Percentiles rank a stretch among this genome's conserved stretches.
These are phyloP conservation scores for Drosophila meridiana DNA, from an alignment of 2,888 invertebrate species.

Conservation along the genomic window DNA sequence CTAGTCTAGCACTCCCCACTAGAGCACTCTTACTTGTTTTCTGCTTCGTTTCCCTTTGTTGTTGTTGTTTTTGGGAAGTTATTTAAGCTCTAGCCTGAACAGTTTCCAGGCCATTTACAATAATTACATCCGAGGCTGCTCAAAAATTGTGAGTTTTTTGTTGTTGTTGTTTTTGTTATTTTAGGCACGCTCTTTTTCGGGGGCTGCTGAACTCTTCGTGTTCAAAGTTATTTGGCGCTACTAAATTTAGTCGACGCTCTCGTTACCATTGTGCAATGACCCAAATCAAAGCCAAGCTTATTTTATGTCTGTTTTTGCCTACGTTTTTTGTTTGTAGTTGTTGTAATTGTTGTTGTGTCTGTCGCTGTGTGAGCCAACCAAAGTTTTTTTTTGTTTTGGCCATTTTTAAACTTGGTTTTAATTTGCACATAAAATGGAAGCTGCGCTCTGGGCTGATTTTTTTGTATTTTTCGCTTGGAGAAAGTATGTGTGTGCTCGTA, in stretches of 20 bases:
- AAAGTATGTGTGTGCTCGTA: conserved; percentile 57
- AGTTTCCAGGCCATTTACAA: conserved; percentile 56
- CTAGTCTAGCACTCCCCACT: neutral
- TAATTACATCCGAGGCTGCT: conserved; percentile 52
- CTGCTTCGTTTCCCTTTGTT: neutral
- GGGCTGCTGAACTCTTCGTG: conserved; percentile 42
- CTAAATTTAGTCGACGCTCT: conserved; percentile 72
- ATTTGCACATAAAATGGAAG: conserved; percentile 74
- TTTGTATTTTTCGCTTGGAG: conserved; percentile 38
- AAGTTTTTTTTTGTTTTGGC: neutral
- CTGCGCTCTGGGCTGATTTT: conserved; percentile 17
- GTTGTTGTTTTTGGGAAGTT: conserved; percentile 6
- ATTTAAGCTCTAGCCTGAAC: conserved; percentile 37
- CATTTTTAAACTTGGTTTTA: conserved; percentile 44
- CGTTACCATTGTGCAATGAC: conserved; percentile 81
- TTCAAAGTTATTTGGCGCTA: conserved; percentile 52
- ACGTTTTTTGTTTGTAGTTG: conserved; percentile 15
- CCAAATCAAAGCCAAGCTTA: conserved; percentile 71
- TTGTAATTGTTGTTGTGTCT: neutral
- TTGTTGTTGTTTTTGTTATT: conserved; percentile 4
- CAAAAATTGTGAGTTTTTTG: conserved; percentile 15
- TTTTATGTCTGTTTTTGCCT: conserved; percentile 33
- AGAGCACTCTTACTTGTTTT: conserved; percentile 7
- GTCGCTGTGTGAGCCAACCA: conserved; percentile 12
- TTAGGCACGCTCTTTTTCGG: conserved; percentile 18